Evolutionary conservation across 2,797 vertebrate species (phyloP).

Genomic region (Buphagus erythrorhynchus): DNA sequence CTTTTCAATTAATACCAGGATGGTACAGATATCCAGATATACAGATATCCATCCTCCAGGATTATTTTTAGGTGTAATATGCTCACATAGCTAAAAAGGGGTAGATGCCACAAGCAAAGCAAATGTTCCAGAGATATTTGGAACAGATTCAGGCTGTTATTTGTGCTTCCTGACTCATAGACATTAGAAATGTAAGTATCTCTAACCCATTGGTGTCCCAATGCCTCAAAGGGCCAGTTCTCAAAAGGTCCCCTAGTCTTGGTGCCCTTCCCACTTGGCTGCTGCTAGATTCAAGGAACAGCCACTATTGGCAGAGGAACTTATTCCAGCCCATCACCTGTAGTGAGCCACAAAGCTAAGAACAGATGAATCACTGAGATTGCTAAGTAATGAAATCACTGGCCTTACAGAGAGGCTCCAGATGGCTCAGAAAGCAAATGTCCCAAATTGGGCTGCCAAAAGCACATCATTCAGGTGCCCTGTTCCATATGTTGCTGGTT

Average conservation of each 20-base stretch:
- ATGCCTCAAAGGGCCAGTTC: neutral
- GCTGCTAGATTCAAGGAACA: neutral
- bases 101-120: neutral
- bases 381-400: conserved; percentile 39
- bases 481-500: conserved; percentile 18
- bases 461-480: conserved; percentile 1
- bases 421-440: conserved; percentile 13
- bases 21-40: neutral
- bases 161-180: neutral
- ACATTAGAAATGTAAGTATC: neutral
- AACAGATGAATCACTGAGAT: neutral
- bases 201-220: neutral
- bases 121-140: neutral
- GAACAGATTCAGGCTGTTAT: neutral
- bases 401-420: neutral
- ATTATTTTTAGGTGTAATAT: neutral
- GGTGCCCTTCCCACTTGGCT: neutral
- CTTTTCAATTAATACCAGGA: neutral
- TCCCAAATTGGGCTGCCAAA: neutral
- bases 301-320: neutral
- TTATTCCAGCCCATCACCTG: neutral
- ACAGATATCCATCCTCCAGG: neutral
- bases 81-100: neutral
- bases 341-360: neutral
- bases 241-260: neutral